A percentile compares a stretch with the other conserved stretches of the same genome.
Evolutionary conservation across 2,113 vertebrate species (phyloP).

Genomic region (Myiozetetes cayanensis): DNA sequence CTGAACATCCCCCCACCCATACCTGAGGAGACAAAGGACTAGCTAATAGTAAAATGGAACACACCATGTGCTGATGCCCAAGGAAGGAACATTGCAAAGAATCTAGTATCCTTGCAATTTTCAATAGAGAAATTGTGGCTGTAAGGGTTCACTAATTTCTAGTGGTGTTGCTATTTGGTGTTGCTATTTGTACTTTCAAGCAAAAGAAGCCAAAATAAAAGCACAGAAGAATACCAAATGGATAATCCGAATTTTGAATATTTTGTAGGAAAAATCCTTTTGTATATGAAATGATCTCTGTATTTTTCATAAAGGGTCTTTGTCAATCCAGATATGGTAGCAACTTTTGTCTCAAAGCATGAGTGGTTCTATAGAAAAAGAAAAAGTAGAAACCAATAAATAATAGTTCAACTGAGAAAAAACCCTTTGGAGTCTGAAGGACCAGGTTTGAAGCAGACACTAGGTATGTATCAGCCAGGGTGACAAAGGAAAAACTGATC

Average conservation of each 20-base stretch:
- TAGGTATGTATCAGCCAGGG: neutral
- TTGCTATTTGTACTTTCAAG: neutral
- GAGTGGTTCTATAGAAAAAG: neutral
- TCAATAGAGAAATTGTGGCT: neutral
- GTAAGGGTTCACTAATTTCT: neutral
- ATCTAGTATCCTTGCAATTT: neutral
- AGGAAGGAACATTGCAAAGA: neutral
- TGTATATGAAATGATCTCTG: neutral
- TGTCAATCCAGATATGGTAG: neutral
- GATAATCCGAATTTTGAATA: neutral
- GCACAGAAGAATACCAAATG: neutral
- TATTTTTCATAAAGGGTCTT: neutral
- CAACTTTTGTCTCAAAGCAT: neutral
- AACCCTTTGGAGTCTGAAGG: neutral
- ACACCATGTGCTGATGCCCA: neutral
- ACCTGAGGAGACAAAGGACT: neutral
- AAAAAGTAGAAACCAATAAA: neutral
- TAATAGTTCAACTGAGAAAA: neutral
- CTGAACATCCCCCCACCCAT: rapidly evolving
- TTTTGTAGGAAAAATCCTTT: neutral
- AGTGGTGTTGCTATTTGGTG: neutral
- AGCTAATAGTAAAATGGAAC: neutral
- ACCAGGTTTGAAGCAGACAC: neutral
- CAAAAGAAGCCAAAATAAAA: neutral
- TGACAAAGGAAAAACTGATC: constrained; percentile 12